Evolutionary conservation across 2,888 invertebrate species (phyloP), one percentile per base, ranked within the genome.

Genomic region (Embidobia sp.): DNA sequence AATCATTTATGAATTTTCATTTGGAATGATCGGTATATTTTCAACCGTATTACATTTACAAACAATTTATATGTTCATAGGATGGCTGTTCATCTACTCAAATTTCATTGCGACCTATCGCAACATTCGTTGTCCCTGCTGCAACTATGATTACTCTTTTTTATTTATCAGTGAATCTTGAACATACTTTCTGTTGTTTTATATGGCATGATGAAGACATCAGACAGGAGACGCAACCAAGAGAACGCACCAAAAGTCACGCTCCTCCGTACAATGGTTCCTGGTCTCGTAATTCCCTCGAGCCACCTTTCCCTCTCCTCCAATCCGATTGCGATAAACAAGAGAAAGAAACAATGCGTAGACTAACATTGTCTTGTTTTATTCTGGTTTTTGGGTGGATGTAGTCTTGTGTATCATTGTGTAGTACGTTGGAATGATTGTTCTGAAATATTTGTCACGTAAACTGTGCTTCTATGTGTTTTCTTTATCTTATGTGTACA

Each of bases 51-150:
- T 73, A 63, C 42, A 64, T 66, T 61, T 67, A 61, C 7, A 48
- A 48, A 63, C 40, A 31, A 74, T 70, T 78, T 78, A 70, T 74
- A 69, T 78, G 78, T 78, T 78, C 66, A 69, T 78, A 78, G 78
- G 78, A 67, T 78, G 78, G 78, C 78, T 78, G 78, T 78, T 74
- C 78, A 37, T 78, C 78, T 78, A 74, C 66, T 74, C 74, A 70
- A 73, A 70, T 69, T 74, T 69, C 57, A 74, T 63, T 73, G 73
- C 77, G 73, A 74, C 27, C 42, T 69, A 55, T 70, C 66, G 78
- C 78, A 74, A 78, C 44, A 63, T 27, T 73, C 77, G 69, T 77
- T 77, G 69, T 64, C 74, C 78, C 73, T 74, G 73, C 73, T 78
- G 69, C 69, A 69, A 67, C 66, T 59, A 64, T 76, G 59, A 64